A percentile compares a stretch with the other conserved stretches of the same genome.
Evolutionary conservation across 1,140 invertebrate species (phyloP).

Genomic region (Tetragonula clypearis): DNA sequence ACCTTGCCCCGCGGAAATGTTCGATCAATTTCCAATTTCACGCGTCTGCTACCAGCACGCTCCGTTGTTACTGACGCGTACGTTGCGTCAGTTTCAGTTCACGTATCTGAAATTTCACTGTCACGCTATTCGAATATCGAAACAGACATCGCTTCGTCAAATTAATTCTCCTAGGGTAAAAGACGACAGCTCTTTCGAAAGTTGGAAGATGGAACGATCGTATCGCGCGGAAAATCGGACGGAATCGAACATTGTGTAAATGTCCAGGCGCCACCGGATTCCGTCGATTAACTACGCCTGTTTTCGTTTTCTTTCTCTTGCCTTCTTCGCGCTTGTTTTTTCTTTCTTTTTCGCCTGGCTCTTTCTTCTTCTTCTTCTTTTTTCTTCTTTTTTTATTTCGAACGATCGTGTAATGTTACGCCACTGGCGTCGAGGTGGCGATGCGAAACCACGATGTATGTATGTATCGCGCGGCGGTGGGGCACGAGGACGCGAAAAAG

Average conservation of each 20-base stretch:
- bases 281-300: not conserved
- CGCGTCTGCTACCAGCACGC: no score
- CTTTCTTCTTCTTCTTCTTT: not conserved
- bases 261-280: slow-evolving; percentile 14
- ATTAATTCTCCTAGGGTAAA: no score
- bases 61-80: not conserved
- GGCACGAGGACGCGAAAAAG: slow-evolving; percentile 65
- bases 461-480: not conserved
- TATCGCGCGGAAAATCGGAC: not conserved
- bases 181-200: no score
- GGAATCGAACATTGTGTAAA: not conserved
- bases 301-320: not conserved
- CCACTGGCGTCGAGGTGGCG: slow-evolving; percentile 55
- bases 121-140: not conserved
- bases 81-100: not conserved
- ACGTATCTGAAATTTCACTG: not conserved
- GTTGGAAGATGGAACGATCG: no score
- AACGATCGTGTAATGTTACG: slow-evolving; percentile 46
- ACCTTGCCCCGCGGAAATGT: not conserved
- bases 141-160: no score
- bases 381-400: not conserved
- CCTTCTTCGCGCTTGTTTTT: not conserved
- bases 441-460: slow-evolving; percentile 31
- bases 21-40: not conserved
- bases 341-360: not conserved